phyloP scores from a whole-genome alignment of 1,140 invertebrate genomes.

The Panagrolaimus sp. region DNA sequence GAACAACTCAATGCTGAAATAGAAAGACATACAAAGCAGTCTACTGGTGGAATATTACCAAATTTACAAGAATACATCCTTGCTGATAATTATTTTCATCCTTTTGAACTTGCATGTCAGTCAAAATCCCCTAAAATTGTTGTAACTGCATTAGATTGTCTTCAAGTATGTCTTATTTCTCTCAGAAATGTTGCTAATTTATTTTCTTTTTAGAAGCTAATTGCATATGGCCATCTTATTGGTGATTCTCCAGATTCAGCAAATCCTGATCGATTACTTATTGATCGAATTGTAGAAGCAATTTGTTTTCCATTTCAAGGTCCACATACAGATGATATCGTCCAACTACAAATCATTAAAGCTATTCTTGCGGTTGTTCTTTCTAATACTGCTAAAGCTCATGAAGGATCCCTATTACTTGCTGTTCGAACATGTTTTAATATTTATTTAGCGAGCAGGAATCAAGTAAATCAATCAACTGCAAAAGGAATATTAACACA shows the following conservation, averaged over 20 bases:
- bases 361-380: slow-evolving; percentile 92
- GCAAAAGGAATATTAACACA: slow-evolving; percentile 94
- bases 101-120: slow-evolving; percentile 94
- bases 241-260: slow-evolving; percentile 83
- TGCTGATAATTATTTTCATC: slow-evolving; percentile 93
- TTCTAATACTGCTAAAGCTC: slow-evolving; percentile 93
- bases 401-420: slow-evolving; percentile 87
- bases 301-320: slow-evolving; percentile 94
- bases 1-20: slow-evolving; percentile 60
- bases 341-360: slow-evolving; percentile 93
- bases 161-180: slow-evolving; percentile 57
- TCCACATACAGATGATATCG: slow-evolving; percentile 93
- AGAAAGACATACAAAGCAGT: slow-evolving; percentile 14
- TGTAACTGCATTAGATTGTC: slow-evolving; percentile 86
- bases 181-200: too few relatives aligned
- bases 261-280: slow-evolving; percentile 72
- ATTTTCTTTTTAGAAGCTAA: slow-evolving; percentile 73
- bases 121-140: slow-evolving; percentile 90
- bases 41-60: slow-evolving; percentile 80
- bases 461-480: slow-evolving; percentile 98
- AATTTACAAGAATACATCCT: slow-evolving; percentile 73
- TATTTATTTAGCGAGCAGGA: slow-evolving; percentile 91
- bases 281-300: slow-evolving; percentile 93
- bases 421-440: slow-evolving; percentile 92
- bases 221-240: slow-evolving; percentile 96